These are phyloP conservation scores for Cygnus olor DNA, from an alignment of 2,797 vertebrate species.

Conservation along the genomic window DNA sequence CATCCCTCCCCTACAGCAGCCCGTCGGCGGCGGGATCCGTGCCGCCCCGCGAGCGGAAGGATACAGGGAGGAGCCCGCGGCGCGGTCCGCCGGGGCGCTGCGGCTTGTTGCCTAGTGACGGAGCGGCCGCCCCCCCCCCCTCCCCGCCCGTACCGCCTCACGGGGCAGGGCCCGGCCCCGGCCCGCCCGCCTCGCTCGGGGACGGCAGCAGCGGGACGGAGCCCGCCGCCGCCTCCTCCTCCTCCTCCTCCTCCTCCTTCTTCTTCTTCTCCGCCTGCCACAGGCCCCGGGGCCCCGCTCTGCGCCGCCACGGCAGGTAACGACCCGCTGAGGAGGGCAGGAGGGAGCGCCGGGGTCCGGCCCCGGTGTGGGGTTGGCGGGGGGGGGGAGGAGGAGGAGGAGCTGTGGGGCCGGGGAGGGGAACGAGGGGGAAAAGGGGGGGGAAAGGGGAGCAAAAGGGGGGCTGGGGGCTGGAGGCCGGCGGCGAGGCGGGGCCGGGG, in stretches of 20 bases:
- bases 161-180: conserved; percentile 75
- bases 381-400: not conserved
- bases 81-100: conserved; percentile 70
- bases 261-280: conserved; percentile 55
- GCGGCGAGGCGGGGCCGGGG: not conserved
- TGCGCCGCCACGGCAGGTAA: conserved; percentile 75
- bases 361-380: no score
- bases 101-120: conserved; percentile 89
- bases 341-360: not conserved
- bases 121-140: conserved; percentile 63
- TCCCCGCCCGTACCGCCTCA: conserved; percentile 76
- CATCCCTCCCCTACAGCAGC: rapidly evolving
- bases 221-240: conserved; percentile 45
- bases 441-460: not conserved
- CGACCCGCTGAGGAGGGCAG: not conserved
- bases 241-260: no score
- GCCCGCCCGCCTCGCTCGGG: conserved; percentile 73
- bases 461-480: not conserved
- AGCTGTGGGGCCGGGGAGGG: conserved; percentile 18
- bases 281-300: conserved; percentile 61
- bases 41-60: conserved; percentile 81
- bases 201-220: conserved; percentile 75
- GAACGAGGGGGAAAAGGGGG: not conserved
- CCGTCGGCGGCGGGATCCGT: not conserved
- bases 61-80: conserved; percentile 80